Evolutionary conservation across 2,888 invertebrate genomes (phyloP).

Genomic region (Scaptodrosophila latifasciaeformis): DNA sequence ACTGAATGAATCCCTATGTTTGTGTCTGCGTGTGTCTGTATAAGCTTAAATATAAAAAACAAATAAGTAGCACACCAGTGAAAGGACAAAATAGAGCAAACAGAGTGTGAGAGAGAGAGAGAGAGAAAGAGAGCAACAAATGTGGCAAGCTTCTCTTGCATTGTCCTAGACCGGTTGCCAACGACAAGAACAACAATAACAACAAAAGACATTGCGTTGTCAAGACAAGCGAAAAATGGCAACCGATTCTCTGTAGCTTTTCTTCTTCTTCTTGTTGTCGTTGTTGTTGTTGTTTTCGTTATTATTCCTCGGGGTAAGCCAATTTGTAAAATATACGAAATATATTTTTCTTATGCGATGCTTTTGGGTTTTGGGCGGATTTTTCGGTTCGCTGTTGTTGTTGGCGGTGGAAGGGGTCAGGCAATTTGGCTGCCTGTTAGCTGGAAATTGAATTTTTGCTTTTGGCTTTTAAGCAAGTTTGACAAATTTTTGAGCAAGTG

Average conservation of each 20-base stretch:
- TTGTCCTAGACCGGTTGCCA: conserved; percentile 37
- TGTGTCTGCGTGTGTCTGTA: not conserved
- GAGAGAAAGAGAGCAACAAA: conserved; percentile 3
- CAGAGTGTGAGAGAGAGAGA: not conserved
- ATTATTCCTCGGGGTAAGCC: conserved; percentile 42
- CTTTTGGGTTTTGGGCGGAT: conserved; percentile 14
- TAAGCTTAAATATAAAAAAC: not conserved
- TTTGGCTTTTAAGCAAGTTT: conserved; percentile 51
- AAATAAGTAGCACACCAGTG: conserved; percentile 1
- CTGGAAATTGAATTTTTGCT: conserved; percentile 58
- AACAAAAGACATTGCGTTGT: conserved; percentile 34
- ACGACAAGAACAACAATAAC: conserved; percentile 9
- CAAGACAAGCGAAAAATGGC: conserved; percentile 29
- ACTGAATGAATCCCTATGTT: conserved; percentile 24
- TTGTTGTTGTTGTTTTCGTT: conserved; percentile 23
- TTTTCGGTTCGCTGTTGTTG: not conserved
- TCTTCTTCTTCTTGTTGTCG: conserved; percentile 4
- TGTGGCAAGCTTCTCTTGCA: conserved; percentile 14
- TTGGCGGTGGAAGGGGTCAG: conserved; percentile 13
- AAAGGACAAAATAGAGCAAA: conserved; percentile 15
- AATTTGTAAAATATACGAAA: conserved; percentile 61
- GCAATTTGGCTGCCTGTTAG: conserved; percentile 27
- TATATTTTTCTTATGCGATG: conserved; percentile 44
- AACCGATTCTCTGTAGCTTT: too few species aligned
- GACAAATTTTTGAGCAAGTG: conserved; percentile 55